These are phyloP conservation scores for Eupelmus urozonus DNA, from an alignment of 2,888 invertebrate species.

Conservation along the genomic window DNA sequence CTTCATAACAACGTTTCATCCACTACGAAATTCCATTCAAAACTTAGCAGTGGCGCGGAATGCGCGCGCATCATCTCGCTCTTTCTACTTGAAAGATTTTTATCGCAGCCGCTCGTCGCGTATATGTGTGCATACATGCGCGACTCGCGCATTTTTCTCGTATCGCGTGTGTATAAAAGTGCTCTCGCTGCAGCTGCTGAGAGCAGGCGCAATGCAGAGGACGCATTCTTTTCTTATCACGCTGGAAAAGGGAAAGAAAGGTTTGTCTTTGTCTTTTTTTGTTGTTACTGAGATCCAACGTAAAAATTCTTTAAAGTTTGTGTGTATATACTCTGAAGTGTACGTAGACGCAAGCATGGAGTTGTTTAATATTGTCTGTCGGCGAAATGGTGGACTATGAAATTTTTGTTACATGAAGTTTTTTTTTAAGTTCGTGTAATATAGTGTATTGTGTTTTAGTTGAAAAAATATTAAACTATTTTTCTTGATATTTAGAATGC, in stretches of 20 bases:
- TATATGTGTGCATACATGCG: slow-evolving; percentile 3
- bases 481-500: too few species aligned
- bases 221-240: slow-evolving; percentile 49
- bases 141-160: slow-evolving; percentile 17
- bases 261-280: background rate
- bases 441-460: too few species aligned
- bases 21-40: slow-evolving; percentile 30
- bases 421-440: too few species aligned
- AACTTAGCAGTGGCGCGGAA: background rate
- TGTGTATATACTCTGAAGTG: too few species aligned
- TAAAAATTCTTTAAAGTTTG: slow-evolving; percentile 17
- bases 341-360: too few species aligned
- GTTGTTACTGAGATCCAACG: background rate
- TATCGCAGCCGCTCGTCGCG: slow-evolving; percentile 17
- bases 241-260: background rate
- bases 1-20: too few species aligned
- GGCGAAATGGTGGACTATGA: too few species aligned
- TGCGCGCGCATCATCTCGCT: slow-evolving; percentile 31
- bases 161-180: slow-evolving; percentile 9
- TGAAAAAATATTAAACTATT: too few species aligned
- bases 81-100: slow-evolving; percentile 44
- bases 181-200: slow-evolving; percentile 5
- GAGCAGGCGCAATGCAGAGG: background rate
- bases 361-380: too few species aligned
- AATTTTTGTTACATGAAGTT: too few species aligned